Conservation (phyloP, 2,113 vertebrate species). For the Toxotes chatareus region DNA sequence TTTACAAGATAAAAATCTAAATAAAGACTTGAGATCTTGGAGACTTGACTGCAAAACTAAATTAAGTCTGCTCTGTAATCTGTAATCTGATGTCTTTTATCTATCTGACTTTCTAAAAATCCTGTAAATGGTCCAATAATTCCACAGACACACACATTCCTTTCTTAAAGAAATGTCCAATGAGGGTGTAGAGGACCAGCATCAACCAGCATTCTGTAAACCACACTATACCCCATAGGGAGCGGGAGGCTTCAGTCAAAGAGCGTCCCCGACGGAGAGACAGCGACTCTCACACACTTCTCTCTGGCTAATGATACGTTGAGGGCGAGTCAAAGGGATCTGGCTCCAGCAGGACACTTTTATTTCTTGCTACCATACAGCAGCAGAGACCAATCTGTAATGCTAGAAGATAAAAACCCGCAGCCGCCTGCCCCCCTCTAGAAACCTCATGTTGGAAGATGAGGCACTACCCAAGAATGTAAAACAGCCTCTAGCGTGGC, state of each 20-base stretch:
- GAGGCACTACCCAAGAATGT: not conserved
- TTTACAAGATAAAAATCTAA: slow-evolving; percentile 20
- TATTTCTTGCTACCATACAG: not conserved
- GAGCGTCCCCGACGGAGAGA: slow-evolving; percentile 28
- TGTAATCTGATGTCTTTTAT: not conserved
- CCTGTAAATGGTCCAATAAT: not conserved
- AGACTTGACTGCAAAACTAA: slow-evolving; percentile 14
- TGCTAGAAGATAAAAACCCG: slow-evolving; percentile 13
- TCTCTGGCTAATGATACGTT: slow-evolving; percentile 32
- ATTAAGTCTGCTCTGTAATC: not conserved
- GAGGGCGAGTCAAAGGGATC: slow-evolving; percentile 26
- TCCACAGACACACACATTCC: not conserved
- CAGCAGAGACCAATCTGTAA: slow-evolving; percentile 30
- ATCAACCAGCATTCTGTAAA: not conserved
- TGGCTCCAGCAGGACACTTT: slow-evolving; percentile 14
- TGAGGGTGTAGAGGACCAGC: not conserved
- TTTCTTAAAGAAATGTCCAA: not conserved
- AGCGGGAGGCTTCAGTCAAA: slow-evolving; percentile 33
- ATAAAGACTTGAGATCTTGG: slow-evolving; percentile 8
- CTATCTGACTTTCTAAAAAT: slow-evolving; percentile 1
- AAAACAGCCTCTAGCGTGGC: slow-evolving; percentile 37
- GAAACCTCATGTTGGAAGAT: slow-evolving; percentile 31
- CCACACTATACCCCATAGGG: not conserved
- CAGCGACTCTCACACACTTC: slow-evolving; percentile 17
- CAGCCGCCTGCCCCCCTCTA: not conserved